phyloP scores from a whole-genome alignment of 2,797 vertebrate genomes.

The Pelochelys cantorii region DNA sequence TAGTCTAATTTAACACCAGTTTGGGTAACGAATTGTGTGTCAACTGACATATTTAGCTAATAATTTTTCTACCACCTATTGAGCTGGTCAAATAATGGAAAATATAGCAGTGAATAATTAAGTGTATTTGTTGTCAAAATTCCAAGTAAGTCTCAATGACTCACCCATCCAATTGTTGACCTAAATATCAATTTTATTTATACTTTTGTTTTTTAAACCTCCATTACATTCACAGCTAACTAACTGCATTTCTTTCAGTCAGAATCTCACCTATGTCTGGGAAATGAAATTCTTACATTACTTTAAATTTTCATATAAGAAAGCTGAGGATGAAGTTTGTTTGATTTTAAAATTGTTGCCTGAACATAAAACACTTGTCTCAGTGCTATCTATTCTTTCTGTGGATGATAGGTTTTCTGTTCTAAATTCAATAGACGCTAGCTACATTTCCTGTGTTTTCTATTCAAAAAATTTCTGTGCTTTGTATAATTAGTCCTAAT shows the following conservation, averaged over 20 bases:
- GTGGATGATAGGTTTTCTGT: neutral
- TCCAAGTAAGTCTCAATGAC: neutral
- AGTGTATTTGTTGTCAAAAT: neutral
- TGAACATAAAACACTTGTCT: neutral
- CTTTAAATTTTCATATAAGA: neutral
- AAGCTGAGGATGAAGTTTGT: neutral
- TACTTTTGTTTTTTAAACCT: neutral
- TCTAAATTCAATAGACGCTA: too few relatives aligned
- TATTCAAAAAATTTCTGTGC: neutral
- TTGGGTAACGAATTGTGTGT: neutral
- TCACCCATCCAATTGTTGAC: neutral
- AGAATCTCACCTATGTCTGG: neutral
- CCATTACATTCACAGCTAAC: neutral
- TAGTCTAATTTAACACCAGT: neutral
- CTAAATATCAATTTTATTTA: neutral
- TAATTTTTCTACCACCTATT: neutral
- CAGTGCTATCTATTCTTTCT: neutral
- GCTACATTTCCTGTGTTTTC: neutral
- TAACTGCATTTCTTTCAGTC: neutral
- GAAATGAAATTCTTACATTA: neutral
- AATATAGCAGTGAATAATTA: neutral
- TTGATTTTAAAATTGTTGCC: neutral
- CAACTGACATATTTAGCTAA: neutral
- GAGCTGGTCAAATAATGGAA: neutral
- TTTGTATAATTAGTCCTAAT: neutral